These are phyloP conservation scores for Acanthochromis polyacanthus DNA, from an alignment of 2,113 vertebrate species.

Conservation along the genomic window DNA sequence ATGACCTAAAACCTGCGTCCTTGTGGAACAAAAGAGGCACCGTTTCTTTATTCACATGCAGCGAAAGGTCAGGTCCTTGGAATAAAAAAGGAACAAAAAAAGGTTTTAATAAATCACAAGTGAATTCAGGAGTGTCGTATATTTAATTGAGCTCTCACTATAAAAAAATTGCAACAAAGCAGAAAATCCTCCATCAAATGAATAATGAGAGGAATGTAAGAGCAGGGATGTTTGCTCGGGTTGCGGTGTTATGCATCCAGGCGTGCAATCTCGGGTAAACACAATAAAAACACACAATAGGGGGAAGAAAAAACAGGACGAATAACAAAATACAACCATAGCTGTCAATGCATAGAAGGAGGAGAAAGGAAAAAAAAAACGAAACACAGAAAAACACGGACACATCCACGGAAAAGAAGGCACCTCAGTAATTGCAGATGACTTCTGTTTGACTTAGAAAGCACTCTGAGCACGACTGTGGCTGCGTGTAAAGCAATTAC, in stretches of 20 bases:
- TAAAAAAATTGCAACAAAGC: slow-evolving; percentile 37
- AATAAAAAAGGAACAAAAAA: slow-evolving; percentile 73
- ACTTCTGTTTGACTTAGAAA: slow-evolving; percentile 70
- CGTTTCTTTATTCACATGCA: slow-evolving; percentile 73
- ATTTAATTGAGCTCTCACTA: not conserved
- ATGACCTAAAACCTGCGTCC: slow-evolving; percentile 79
- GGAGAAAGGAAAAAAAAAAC: not conserved
- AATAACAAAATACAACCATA: slow-evolving; percentile 59
- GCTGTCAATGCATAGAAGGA: slow-evolving; percentile 41
- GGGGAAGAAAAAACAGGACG: slow-evolving; percentile 12
- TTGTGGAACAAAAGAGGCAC: slow-evolving; percentile 78
- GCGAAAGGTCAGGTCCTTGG: slow-evolving; percentile 81
- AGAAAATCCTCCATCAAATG: slow-evolving; percentile 56
- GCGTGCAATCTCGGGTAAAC: slow-evolving; percentile 63
- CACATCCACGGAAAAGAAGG: slow-evolving; percentile 52
- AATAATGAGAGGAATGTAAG: slow-evolving; percentile 57
- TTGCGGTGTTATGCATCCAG: slow-evolving; percentile 48
- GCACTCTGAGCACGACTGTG: slow-evolving; percentile 57
- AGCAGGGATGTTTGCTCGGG: slow-evolving; percentile 35
- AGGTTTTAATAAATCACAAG: slow-evolving; percentile 79
- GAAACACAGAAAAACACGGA: slow-evolving; percentile 41
- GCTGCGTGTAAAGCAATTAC: slow-evolving; percentile 64
- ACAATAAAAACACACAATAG: slow-evolving; percentile 54
- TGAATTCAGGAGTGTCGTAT: slow-evolving; percentile 4
- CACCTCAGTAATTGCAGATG: slow-evolving; percentile 61